Evolutionary conservation across 2,113 vertebrate species (phyloP), one percentile per base, ranked within the genome.

Genomic region (Merops nubicus): DNA sequence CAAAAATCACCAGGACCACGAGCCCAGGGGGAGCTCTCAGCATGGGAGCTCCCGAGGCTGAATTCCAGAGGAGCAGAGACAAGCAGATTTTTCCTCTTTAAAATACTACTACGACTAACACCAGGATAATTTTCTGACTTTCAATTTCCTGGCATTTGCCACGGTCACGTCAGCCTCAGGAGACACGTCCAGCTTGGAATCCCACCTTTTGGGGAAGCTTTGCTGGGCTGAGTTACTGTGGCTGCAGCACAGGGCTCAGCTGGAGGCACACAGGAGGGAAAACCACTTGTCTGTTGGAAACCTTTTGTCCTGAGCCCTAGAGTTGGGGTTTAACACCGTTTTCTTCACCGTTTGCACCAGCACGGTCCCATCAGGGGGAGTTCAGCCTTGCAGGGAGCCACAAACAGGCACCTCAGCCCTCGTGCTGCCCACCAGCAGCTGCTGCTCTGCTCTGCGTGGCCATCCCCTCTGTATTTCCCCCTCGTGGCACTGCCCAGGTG

Each of bases 101-200:
- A 80, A 91, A 53, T 20, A 38, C 47, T 20, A 22, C 33, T 57
- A 3, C 50, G 53, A 60, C 7, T 40, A 80, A 29, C n/a, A 28
- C 9, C 29, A 38, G 78, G 76, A 43, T 75, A 23, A n/a, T 74
- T 91, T 54, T 45, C 77, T 83, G 85, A 89, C 82, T 86, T 68
- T 12, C 40, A 80, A 65, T 87, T 91, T 95, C 89, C 91, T 93
- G 87, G 87, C 91, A 3, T 56, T 31, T 25, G 68, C 57, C 51
- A 33, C 2, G 0, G 65, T 85, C 81, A 87, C 65, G 13, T 85
- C 77, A 83, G 77, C 74, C 63, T n/a, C 65, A 14, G 68, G 77
- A 89, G 79, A 89, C 9, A 40, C 86, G n/a, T 48, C 83, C 54
- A 12, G 28, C 48, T 7, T 48, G n/a, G 74, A 34, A 50, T 62